Evolutionary conservation across 2,888 invertebrate species (phyloP), one percentile per base, ranked within the genome.

Genomic region (Mythimna loreyi): DNA sequence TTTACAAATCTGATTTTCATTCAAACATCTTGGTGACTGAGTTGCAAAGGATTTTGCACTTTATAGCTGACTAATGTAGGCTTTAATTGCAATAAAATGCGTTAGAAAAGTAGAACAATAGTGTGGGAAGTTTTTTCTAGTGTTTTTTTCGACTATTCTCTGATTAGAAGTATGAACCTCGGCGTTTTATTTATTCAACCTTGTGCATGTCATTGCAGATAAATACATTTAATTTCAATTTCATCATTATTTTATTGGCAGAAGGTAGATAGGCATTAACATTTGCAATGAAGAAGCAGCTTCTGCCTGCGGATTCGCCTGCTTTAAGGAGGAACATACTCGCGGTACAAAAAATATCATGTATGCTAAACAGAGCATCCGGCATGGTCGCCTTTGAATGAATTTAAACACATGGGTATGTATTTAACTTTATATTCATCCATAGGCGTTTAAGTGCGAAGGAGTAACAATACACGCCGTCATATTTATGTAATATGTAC

Each of bases 1-100:
- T 62, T 68, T 50, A 62, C 40, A 16, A 56, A 67, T 40, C 25
- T 13, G 8, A 67, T 13, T 45, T 33, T 52, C 1, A 8, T 19
- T 55, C 25, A 55, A 9, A 55, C 16, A 36, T 13, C 4, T 21
- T 49, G 28, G 40, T 40, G n/a, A 23, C 3, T 16, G 1, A 36
- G 16, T 45, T 9, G 13, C 25, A 30, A 25, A 23, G 30, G 9
- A 49, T 21, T 60, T 25, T 55, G 19, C 2, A 68, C 21, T 43
- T 25, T 60, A 33, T 4, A 4, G 3, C 2, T 11, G 8, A 0
- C 9, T 33, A 3, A 9, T 6, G 19, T 58, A 28, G 28, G 23
- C 21, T 50, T 45, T 3, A 13, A 58, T 47, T 62, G 21, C 11
- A 52, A 56, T 62, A 25, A 50, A 50, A 33, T n/a, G 13, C 8